Conservation (phyloP, 2,113 vertebrate species). For the Ammodytes dubius region DNA sequence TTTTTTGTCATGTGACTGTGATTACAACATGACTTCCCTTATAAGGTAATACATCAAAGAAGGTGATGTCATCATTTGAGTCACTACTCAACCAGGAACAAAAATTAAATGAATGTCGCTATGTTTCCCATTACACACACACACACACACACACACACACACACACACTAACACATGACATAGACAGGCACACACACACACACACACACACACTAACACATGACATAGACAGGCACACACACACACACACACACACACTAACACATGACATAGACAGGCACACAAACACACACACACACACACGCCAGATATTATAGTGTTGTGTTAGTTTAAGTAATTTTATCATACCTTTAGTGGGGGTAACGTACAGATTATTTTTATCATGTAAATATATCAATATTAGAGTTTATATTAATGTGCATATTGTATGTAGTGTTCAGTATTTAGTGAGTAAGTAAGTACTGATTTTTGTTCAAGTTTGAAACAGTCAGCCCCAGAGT, state of each 20-base stretch:
- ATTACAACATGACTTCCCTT: background rate
- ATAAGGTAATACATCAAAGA: constrained; percentile 13
- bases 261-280: background rate
- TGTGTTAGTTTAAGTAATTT: too few relatives aligned
- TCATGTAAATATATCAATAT: too few relatives aligned
- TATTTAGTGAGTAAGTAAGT: too few relatives aligned
- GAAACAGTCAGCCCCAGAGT: too few relatives aligned
- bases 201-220: background rate
- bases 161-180: background rate
- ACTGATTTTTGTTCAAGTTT: too few relatives aligned
- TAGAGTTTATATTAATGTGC: too few relatives aligned
- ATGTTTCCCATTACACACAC: background rate
- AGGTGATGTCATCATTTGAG: constrained; percentile 62
- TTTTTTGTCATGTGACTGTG: background rate
- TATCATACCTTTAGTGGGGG: too few relatives aligned
- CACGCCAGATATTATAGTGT: too few relatives aligned
- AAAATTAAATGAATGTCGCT: constrained; percentile 8
- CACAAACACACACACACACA: background rate
- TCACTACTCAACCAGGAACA: constrained; percentile 49
- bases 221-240: background rate
- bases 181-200: background rate
- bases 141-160: constrained; percentile 10
- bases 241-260: background rate
- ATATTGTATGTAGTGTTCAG: too few relatives aligned
- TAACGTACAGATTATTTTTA: too few relatives aligned